phyloP scores from a whole-genome alignment of 2,113 vertebrate genomes.

The Formicarius rufipectus region DNA sequence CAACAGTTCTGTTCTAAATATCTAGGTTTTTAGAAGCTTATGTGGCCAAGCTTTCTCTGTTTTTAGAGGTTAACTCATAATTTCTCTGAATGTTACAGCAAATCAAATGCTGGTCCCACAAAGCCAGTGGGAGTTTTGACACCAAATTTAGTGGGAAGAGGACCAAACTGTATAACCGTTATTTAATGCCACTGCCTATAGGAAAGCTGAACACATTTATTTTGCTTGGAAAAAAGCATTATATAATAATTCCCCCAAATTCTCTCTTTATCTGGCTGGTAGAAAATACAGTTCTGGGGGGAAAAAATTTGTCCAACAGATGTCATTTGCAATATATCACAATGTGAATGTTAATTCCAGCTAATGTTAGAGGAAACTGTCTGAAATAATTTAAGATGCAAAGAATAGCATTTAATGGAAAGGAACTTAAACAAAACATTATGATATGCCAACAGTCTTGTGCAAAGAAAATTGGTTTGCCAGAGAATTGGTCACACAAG shows the following conservation, averaged over 20 bases:
- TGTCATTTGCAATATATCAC: slow-evolving; percentile 42
- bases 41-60: neutral
- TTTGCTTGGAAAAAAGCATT: slow-evolving; percentile 55
- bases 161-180: neutral
- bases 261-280: slow-evolving; percentile 7
- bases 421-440: neutral
- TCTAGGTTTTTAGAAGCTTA: neutral
- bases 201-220: slow-evolving; percentile 53
- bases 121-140: slow-evolving; percentile 45
- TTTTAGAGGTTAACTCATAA: slow-evolving; percentile 26
- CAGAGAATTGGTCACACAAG: neutral
- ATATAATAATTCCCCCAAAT: slow-evolving; percentile 17
- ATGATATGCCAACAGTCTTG: neutral
- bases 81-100: slow-evolving; percentile 15
- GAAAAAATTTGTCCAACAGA: slow-evolving; percentile 4
- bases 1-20: neutral
- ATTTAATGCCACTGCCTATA: slow-evolving; percentile 41
- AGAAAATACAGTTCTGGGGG: slow-evolving; percentile 11
- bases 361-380: neutral
- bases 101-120: slow-evolving; percentile 26
- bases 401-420: neutral
- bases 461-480: neutral
- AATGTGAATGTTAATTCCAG: slow-evolving; percentile 5
- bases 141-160: neutral
- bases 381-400: slow-evolving; percentile 12